phyloP scores from a whole-genome alignment of 1,140 invertebrate genomes.

The Calliphora vicina region DNA sequence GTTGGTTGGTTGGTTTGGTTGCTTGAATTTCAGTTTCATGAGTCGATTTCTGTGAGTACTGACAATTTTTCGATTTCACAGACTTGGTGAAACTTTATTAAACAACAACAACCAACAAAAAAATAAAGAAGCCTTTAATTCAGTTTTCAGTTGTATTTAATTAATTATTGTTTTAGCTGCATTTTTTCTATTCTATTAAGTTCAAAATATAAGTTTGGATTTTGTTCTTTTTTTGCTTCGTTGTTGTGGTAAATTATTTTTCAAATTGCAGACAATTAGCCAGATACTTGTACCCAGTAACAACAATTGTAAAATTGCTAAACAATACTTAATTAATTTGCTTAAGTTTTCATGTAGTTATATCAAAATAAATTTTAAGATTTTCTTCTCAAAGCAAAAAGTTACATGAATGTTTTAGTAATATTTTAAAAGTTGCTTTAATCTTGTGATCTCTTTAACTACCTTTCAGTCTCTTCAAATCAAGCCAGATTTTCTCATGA shows the following conservation, averaged over 20 bases:
- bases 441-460: too few relatives aligned
- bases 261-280: neutral
- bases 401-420: too few relatives aligned
- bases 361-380: too few relatives aligned
- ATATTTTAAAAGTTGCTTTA: too few relatives aligned
- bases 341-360: too few relatives aligned
- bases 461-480: too few relatives aligned
- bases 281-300: too few relatives aligned
- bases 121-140: neutral
- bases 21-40: neutral
- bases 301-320: too few relatives aligned
- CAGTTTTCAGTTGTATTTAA: neutral
- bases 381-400: too few relatives aligned
- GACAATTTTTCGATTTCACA: neutral
- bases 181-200: neutral
- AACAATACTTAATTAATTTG: too few relatives aligned
- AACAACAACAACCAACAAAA: neutral
- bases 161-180: neutral
- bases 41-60: neutral
- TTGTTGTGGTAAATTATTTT: neutral
- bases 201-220: neutral
- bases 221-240: neutral
- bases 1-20: neutral
- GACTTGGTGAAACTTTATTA: neutral
- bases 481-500: too few relatives aligned